These are phyloP conservation scores for Thinocorus orbignyianus DNA, from an alignment of 2,113 vertebrate genomes.

Conservation along the genomic window DNA sequence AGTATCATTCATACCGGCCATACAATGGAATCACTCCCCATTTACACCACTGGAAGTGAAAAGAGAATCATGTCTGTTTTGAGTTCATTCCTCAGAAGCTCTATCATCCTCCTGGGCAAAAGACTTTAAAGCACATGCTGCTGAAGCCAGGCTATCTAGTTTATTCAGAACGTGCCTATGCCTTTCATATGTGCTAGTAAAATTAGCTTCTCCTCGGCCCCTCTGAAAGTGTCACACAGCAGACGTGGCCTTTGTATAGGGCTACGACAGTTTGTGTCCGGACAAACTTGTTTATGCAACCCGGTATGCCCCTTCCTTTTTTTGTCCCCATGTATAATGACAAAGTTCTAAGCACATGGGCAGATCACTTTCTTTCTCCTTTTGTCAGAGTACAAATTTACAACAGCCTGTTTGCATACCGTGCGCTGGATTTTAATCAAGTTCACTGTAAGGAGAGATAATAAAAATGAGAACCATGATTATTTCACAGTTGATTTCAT, in stretches of 20 bases:
- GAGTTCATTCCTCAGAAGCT: conserved; percentile 65
- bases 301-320: conserved; percentile 53
- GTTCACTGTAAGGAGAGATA: conserved; percentile 68
- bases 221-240: conserved; percentile 47
- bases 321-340: conserved; percentile 54
- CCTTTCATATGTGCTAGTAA: conserved; percentile 4
- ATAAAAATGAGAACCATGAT: conserved; percentile 71
- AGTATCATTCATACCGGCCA: conserved; percentile 66
- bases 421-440: conserved; percentile 70
- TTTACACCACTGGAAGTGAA: conserved; percentile 63
- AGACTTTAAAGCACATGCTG: conserved; percentile 43
- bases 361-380: conserved; percentile 64
- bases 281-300: conserved; percentile 64
- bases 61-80: conserved; percentile 65
- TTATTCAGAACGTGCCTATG: conserved; percentile 37
- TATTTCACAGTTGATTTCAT: conserved; percentile 73
- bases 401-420: conserved; percentile 72
- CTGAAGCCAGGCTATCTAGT: conserved; percentile 47
- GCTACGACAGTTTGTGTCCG: conserved; percentile 56
- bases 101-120: conserved; percentile 52
- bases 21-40: conserved; percentile 70
- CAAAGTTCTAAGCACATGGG: conserved; percentile 52
- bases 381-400: conserved; percentile 70
- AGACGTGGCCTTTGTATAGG: conserved; percentile 69
- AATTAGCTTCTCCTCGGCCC: conserved; percentile 28